Evolutionary conservation across 2,797 vertebrate species (phyloP).

Genomic region (Chloroceryle amazona): DNA sequence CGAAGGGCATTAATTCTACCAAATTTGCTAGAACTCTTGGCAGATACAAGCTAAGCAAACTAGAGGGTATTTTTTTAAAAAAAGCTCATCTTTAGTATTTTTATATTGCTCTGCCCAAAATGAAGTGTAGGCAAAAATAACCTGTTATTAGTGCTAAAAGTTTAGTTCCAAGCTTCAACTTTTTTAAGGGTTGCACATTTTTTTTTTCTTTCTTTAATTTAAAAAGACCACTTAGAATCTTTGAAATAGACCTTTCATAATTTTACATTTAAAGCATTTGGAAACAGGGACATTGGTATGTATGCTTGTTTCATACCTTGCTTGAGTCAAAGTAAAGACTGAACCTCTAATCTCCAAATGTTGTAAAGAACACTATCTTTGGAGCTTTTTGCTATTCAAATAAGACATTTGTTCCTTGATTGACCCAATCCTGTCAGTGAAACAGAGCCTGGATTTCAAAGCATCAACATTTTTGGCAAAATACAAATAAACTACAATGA

Average conservation of each 20-base stretch:
- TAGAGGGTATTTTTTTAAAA: background rate
- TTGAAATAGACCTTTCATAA: background rate
- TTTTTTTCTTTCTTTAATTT: background rate
- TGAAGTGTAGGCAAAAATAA: background rate
- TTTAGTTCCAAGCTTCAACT: background rate
- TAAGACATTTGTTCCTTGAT: background rate
- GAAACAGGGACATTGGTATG: background rate
- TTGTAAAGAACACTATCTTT: background rate
- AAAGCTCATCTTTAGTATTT: background rate
- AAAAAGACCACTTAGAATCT: background rate
- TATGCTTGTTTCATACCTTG: background rate
- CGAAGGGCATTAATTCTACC: background rate
- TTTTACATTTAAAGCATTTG: background rate
- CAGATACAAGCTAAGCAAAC: background rate
- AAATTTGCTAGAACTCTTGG: background rate
- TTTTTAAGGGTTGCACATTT: background rate
- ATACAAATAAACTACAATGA: background rate
- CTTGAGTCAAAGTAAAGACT: background rate
- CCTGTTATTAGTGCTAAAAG: background rate
- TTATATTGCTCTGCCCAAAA: background rate
- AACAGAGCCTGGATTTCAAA: background rate
- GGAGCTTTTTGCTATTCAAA: background rate
- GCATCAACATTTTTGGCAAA: background rate
- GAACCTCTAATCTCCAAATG: background rate
- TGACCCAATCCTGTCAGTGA: background rate